Percentiles rank a stretch among this genome's conserved stretches.
Evolutionary conservation across 2,888 invertebrate genomes (phyloP).

Genomic region (Thymelicus acteon): DNA sequence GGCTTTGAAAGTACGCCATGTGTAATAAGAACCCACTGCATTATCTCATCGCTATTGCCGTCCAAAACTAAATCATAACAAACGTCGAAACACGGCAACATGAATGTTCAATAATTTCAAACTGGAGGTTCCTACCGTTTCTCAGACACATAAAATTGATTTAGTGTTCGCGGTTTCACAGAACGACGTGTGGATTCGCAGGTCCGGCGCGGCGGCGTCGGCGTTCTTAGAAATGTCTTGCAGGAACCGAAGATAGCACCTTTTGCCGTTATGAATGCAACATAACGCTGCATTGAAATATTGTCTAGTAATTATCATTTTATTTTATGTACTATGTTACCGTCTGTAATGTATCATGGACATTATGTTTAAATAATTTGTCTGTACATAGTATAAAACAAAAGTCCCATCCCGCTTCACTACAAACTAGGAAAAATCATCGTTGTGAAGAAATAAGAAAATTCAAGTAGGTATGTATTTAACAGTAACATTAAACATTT

Average conservation of each 20-base stretch:
- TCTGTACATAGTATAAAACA: no score
- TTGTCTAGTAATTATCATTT: no score
- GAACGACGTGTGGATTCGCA: slow-evolving; percentile 37
- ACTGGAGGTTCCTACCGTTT: slow-evolving; percentile 53
- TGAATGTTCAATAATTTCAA: slow-evolving; percentile 38
- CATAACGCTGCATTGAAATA: no score
- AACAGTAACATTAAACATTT: no score
- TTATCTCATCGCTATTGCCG: neutral
- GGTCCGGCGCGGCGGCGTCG: slow-evolving; percentile 26
- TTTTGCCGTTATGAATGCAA: neutral
- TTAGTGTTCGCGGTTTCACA: slow-evolving; percentile 49
- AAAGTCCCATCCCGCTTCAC: no score
- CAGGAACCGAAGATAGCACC: slow-evolving; percentile 1
- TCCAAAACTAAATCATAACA: slow-evolving; percentile 1
- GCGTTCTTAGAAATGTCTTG: slow-evolving; percentile 24
- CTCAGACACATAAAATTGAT: slow-evolving; percentile 65
- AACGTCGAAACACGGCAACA: slow-evolving; percentile 14
- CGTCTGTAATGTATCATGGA: no score
- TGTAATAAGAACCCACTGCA: neutral
- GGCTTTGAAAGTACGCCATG: no score
- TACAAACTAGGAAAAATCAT: no score
- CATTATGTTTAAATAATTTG: no score
- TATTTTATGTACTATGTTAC: no score
- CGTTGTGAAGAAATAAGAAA: no score
- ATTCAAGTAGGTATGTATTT: no score